Conservation (phyloP, 2,888 invertebrate genomes). For the Ormyrus thymus region DNA sequence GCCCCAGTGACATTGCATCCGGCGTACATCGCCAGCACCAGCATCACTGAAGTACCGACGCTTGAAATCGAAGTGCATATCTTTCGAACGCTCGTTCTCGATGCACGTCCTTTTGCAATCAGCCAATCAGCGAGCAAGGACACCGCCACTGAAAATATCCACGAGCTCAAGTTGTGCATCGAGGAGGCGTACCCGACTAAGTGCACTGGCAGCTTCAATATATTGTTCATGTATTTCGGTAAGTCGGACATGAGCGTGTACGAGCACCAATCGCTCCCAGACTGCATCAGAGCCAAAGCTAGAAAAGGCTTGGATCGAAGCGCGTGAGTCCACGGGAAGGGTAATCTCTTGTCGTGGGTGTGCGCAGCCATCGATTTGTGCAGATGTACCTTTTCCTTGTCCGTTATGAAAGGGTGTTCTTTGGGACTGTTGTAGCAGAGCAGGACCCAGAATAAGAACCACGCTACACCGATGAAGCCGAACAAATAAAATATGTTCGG, state of each 20-base stretch:
- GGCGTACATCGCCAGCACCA: constrained; percentile 44
- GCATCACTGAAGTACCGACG: constrained; percentile 17
- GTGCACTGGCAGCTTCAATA: constrained; percentile 68
- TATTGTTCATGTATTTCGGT: constrained; percentile 66
- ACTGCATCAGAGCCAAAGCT: constrained; percentile 80
- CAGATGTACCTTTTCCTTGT: constrained; percentile 62
- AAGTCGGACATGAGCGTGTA: constrained; percentile 59
- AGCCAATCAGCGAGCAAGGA: constrained; percentile 51
- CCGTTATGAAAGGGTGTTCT: constrained; percentile 66
- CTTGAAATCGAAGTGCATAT: constrained; percentile 30
- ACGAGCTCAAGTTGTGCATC: constrained; percentile 66
- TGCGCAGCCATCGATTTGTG: constrained; percentile 56
- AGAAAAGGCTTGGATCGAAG: constrained; percentile 80
- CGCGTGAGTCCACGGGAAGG: constrained; percentile 55
- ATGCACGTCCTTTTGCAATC: background rate
- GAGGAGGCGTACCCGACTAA: constrained; percentile 69
- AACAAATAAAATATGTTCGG: constrained; percentile 86
- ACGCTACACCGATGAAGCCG: constrained; percentile 82
- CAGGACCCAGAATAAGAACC: constrained; percentile 81
- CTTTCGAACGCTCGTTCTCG: constrained; percentile 46
- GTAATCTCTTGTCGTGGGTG: constrained; percentile 40
- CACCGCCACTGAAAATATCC: constrained; percentile 47
- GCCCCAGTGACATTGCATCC: constrained; percentile 59
- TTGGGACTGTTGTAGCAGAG: constrained; percentile 64
- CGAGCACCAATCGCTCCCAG: constrained; percentile 53